These are phyloP conservation scores for Chelmon rostratus DNA, from an alignment of 2,797 vertebrate species.

Conservation along the genomic window DNA sequence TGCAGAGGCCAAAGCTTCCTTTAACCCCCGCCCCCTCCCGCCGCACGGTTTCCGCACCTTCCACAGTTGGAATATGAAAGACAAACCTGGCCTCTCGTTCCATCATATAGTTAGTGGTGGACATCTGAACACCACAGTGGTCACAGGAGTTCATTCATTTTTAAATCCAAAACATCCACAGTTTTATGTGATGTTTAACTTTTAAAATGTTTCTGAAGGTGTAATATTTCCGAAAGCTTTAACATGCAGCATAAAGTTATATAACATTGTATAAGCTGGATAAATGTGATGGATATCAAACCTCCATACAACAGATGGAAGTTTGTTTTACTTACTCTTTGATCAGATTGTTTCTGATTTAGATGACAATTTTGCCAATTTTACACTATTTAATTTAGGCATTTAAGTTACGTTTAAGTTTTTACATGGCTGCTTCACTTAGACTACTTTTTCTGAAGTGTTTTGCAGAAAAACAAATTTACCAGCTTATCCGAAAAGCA, in stretches of 20 bases:
- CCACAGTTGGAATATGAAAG: conserved; percentile 44
- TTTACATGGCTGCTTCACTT: neutral
- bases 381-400: no score
- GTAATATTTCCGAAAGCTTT: neutral
- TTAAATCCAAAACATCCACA: neutral
- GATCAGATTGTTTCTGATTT: neutral
- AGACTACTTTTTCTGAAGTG: neutral
- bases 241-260: neutral
- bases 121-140: conserved; percentile 8
- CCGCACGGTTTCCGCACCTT: conserved; percentile 70
- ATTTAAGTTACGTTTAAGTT: no score
- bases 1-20: conserved; percentile 64
- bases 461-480: no score
- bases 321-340: neutral
- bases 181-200: neutral
- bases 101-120: conserved; percentile 7
- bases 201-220: neutral
- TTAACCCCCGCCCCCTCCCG: conserved; percentile 24
- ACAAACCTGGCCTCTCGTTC: conserved; percentile 46
- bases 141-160: conserved; percentile 7
- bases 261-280: neutral
- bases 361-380: neutral
- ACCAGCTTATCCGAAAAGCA: no score
- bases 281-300: neutral
- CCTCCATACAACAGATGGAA: neutral